These are phyloP conservation scores for Palloptera scutellata DNA, from an alignment of 2,888 invertebrate genomes.

Conservation along the genomic window DNA sequence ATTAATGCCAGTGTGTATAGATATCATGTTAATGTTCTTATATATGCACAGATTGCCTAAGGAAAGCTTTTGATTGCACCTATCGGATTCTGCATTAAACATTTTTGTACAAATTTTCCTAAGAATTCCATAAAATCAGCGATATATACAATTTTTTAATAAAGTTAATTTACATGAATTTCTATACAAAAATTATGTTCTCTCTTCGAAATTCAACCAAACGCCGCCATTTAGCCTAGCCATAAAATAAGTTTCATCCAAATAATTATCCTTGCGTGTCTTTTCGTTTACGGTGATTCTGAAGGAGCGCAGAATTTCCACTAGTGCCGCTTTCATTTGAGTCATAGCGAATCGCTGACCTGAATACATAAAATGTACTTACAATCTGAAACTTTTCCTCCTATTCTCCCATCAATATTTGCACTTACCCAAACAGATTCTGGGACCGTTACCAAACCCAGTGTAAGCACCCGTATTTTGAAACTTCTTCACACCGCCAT, in stretches of 20 bases:
- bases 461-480: conserved; percentile 34
- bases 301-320: conserved; percentile 57
- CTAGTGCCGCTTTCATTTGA: conserved; percentile 57
- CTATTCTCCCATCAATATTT: background rate
- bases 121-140: no score
- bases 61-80: no score
- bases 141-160: no score
- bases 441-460: conserved; percentile 39
- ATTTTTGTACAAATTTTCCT: no score
- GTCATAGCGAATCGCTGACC: conserved; percentile 60
- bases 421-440: conserved; percentile 37
- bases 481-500: conserved; percentile 44
- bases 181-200: no score
- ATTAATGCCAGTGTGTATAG: no score
- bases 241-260: conserved; percentile 49
- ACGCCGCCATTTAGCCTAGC: conserved; percentile 50
- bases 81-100: no score
- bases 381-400: background rate
- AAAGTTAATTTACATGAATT: no score
- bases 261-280: conserved; percentile 53
- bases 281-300: conserved; percentile 54
- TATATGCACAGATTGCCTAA: no score
- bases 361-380: conserved; percentile 30
- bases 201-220: conserved; percentile 39
- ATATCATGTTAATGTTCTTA: no score